Percentiles rank a stretch among this genome's conserved stretches.
Evolutionary conservation across 1,140 invertebrate species (phyloP).

Genomic region (Mya arenaria): DNA sequence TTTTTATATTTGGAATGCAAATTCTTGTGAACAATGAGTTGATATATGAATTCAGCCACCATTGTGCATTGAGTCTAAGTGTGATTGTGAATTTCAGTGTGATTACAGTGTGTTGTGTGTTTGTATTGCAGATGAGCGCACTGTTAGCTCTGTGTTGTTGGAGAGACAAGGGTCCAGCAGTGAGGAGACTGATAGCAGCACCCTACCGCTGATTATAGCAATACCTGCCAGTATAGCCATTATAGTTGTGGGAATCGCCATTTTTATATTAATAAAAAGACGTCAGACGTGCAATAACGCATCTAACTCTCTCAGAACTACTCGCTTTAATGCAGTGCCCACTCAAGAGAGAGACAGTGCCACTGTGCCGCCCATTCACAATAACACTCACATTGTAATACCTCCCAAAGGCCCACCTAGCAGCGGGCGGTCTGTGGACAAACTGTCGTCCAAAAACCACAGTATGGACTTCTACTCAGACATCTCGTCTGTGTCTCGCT

Average conservation of each 20-base stretch:
- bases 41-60: too few relatives aligned
- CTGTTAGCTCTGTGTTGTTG: neutral
- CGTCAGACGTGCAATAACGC: conserved; percentile 52
- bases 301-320: conserved; percentile 52
- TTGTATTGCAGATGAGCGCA: too few relatives aligned
- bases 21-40: too few relatives aligned
- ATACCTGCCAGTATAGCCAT: conserved; percentile 67
- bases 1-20: too few relatives aligned
- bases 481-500: conserved; percentile 76
- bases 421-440: conserved; percentile 53
- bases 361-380: conserved; percentile 52
- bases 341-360: conserved; percentile 71
- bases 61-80: too few relatives aligned
- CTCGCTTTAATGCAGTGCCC: conserved; percentile 72
- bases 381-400: conserved; percentile 48
- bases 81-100: too few relatives aligned
- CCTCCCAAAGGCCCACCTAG: conserved; percentile 53
- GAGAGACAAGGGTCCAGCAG: conserved; percentile 19
- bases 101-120: too few relatives aligned
- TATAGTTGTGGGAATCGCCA: conserved; percentile 65
- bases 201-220: conserved; percentile 72
- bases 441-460: conserved; percentile 64
- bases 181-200: conserved; percentile 33
- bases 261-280: conserved; percentile 67
- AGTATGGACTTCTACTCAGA: conserved; percentile 76